Base-by-base conservation (phyloP, 2,888 invertebrate species). In the Drosophila pseudotalamancana region DNA sequence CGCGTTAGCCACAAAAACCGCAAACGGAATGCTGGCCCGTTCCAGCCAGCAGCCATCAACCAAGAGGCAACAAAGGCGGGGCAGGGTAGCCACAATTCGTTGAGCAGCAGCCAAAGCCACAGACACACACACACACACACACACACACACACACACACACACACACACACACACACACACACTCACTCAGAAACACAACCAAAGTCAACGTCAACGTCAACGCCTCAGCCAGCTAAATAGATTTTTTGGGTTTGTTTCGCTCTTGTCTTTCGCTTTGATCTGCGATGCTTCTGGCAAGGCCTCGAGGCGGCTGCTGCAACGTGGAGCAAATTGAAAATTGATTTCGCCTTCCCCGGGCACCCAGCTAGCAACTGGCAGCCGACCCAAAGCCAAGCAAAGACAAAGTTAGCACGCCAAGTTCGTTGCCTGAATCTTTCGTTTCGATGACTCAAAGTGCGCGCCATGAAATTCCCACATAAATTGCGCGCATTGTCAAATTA, bases 401-500 rank as follows among this genome's bases (percentile, higher is more conserved):
- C 69, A 70, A 66, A 51, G 76, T 65, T 45, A 61, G 77, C 80
- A 63, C 67, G 64, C 64, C 77, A 77, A 73, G 86, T 84, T 84
- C 73, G 83, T 72, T 80, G 83, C 77, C 66, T 86, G 76, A 84
- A 86, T 84, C 83, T 83, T 85, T 83, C 80, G 85, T 80, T 60
- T 51, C 53, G 80, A 85, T 80, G 85, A 85, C 78, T 80, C 86
- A 83, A 84, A 80, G 68, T 82, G 73, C 69, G 51, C 68, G 68
- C 66, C 68, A 68, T 73, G 73, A 77, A 84, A 84, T 89, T 89
- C 89, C 89, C 89, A 89, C 89, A 89, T 89, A 89, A 89, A 89
- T 89, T 87, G 86, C 86, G 78, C 73, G 78, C 75, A 84, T 78
- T 89, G 89, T 89, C 89, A 88, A 88, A 88, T 88, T 88, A 88